Evolutionary conservation across 2,113 vertebrate species (phyloP).

Genomic region (Hucho hucho): DNA sequence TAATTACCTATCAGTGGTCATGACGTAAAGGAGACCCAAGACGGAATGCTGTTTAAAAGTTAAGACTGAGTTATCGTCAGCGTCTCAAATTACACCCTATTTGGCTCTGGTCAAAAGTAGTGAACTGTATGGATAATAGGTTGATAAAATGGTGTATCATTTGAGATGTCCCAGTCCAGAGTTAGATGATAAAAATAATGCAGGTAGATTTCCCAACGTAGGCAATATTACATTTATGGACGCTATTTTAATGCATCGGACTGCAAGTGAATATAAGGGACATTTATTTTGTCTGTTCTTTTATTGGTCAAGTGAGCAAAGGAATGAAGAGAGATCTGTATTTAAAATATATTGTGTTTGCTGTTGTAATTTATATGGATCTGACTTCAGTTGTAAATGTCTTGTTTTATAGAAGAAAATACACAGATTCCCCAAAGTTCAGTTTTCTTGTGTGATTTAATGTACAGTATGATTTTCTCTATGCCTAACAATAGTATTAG

Average conservation of each 20-base stretch:
- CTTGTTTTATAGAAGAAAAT: conserved; percentile 46
- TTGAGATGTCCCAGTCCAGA: background rate
- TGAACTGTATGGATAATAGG: no score
- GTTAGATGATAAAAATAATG: background rate
- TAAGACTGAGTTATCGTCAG: background rate
- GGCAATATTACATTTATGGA: background rate
- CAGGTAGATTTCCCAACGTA: background rate
- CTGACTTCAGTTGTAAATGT: conserved; percentile 70
- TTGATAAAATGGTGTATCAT: no score
- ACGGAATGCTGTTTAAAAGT: background rate
- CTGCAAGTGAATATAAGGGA: conserved; percentile 34
- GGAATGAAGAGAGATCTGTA: conserved; percentile 43
- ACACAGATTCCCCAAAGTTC: background rate
- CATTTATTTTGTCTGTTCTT: conserved; percentile 41
- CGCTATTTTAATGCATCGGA: conserved; percentile 20
- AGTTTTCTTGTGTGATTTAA: background rate
- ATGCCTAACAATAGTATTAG: no score
- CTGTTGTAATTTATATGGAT: conserved; percentile 77
- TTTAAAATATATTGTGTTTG: conserved; percentile 71
- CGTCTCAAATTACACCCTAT: background rate
- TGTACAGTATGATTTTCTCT: background rate
- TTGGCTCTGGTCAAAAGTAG: background rate
- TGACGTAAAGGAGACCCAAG: background rate
- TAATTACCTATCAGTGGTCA: background rate
- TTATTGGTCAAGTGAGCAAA: conserved; percentile 28